Conservation (phyloP, 1,140 invertebrate genomes). For the Hydropsyche tenuis region DNA sequence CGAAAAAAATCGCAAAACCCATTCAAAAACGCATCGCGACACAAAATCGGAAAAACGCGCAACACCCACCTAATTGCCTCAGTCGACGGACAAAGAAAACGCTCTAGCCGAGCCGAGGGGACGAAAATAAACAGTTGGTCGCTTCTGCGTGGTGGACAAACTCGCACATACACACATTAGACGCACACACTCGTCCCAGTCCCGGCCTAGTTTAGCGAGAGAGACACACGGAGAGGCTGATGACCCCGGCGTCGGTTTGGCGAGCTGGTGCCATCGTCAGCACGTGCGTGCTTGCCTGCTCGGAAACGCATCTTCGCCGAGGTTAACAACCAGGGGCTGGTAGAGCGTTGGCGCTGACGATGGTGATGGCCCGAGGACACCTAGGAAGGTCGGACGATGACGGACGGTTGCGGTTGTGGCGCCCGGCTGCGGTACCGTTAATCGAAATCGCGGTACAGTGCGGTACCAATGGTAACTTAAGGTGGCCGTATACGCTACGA, state of each 20-base stretch:
- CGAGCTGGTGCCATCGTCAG: conserved; percentile 30
- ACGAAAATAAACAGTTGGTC: conserved; percentile 30
- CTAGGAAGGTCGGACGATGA: not conserved
- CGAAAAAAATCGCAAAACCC: no score
- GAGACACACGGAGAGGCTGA: conserved; percentile 40
- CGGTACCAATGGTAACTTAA: no score
- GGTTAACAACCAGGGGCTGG: not conserved
- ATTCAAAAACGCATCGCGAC: no score
- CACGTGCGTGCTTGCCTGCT: conserved; percentile 36
- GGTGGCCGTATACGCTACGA: no score
- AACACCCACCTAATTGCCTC: not conserved
- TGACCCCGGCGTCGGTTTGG: conserved; percentile 43
- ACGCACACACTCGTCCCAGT: conserved; percentile 13
- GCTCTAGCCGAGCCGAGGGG: not conserved
- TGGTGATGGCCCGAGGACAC: not conserved
- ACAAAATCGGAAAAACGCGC: no score
- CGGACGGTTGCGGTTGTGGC: not conserved
- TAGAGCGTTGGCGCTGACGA: not conserved
- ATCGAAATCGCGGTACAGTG: no score
- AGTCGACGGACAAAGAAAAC: not conserved
- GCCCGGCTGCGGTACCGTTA: not conserved
- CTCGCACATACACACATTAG: not conserved
- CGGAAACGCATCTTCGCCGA: not conserved
- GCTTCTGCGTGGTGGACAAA: not conserved
- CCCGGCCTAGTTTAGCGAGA: conserved; percentile 47